These are phyloP conservation scores for Zaprionus tsacasi DNA, from an alignment of 1,140 invertebrate genomes.

Conservation along the genomic window DNA sequence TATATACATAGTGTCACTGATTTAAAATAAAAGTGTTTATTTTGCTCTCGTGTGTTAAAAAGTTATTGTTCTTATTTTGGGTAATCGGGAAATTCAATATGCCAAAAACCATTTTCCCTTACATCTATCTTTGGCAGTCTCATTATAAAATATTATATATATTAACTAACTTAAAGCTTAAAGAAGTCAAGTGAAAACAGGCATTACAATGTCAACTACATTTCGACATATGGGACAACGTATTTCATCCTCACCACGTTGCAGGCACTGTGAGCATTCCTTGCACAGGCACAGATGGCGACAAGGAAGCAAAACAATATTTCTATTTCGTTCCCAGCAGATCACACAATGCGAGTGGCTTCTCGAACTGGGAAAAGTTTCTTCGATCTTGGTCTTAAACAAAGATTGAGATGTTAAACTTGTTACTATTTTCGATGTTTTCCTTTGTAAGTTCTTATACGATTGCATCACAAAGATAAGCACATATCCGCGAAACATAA, in stretches of 20 bases:
- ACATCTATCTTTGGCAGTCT: slow-evolving; percentile 27
- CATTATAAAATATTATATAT: slow-evolving; percentile 20
- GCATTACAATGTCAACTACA: slow-evolving; percentile 27
- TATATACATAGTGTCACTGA: slow-evolving; percentile 64
- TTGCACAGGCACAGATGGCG: slow-evolving; percentile 64
- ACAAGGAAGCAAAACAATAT: slow-evolving; percentile 61
- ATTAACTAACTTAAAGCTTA: neutral
- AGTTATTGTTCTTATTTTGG: neutral
- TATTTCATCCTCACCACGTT: neutral
- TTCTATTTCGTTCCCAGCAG: slow-evolving; percentile 53
- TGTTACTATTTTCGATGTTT: slow-evolving; percentile 10
- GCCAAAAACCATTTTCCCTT: neutral
- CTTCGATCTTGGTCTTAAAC: no score
- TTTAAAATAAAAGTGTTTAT: slow-evolving; percentile 71
- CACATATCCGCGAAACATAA: slow-evolving; percentile 57
- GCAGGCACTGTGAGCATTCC: slow-evolving; percentile 48
- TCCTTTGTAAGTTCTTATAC: neutral
- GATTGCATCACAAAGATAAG: slow-evolving; percentile 20
- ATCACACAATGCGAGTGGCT: slow-evolving; percentile 47
- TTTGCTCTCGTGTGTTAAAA: slow-evolving; percentile 42
- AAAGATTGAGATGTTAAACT: neutral
- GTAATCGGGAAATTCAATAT: neutral
- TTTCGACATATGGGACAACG: slow-evolving; percentile 62
- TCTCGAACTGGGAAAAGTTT: neutral
- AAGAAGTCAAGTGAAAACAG: slow-evolving; percentile 31